Base-by-base conservation (phyloP, 2,113 vertebrate genomes). In the Puma concolor region DNA sequence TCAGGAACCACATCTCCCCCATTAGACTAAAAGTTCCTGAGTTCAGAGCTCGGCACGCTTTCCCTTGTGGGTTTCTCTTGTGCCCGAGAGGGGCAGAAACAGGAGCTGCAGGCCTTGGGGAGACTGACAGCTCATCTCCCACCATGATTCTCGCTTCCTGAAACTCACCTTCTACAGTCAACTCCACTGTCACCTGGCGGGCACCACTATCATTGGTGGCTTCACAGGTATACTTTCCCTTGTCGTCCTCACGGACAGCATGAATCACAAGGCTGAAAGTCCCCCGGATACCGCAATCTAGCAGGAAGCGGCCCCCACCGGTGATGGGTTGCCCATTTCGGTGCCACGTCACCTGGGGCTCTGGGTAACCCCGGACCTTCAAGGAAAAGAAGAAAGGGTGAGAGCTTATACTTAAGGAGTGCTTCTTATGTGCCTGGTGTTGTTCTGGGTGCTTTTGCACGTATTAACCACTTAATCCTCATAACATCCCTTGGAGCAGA, bases 161-260 rank as follows among this genome's bases (percentile, higher is more conserved):
- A 77, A 50, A 98, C 97, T 97, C 98, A 99, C 99, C 99, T 99
- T 99, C 99, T 67, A 99, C 99, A 0, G 99, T 99, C 94, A 99
- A 98, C 94, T 99, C 99, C 98, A 99, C 99, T 0, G 99, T 99
- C 93, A 99, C 99, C 93, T 99, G 99, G 4, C 99, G 99, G 94
- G 99, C 98, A 0, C 99, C 99, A 10, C 98, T 99, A 60, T 99
- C 98, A 71, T 99, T 99, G 84, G 98, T 95, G 38, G 99, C 99
- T 97, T 99, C 99, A 5, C 99, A 99, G 76, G 99, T 99, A 48
- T 99, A 99, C 90, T 99, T 99, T 4, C 99, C 99, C 33, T 97
- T 97, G 93, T 99, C 99, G 0, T 98, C 98, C 71, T 99, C 98
- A 33, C 85, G 87, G 87, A 99, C 99, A 10, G 98, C 96, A 64